Evolutionary conservation across 1,140 invertebrate genomes (phyloP).

Genomic region (Drosophila subobscura): DNA sequence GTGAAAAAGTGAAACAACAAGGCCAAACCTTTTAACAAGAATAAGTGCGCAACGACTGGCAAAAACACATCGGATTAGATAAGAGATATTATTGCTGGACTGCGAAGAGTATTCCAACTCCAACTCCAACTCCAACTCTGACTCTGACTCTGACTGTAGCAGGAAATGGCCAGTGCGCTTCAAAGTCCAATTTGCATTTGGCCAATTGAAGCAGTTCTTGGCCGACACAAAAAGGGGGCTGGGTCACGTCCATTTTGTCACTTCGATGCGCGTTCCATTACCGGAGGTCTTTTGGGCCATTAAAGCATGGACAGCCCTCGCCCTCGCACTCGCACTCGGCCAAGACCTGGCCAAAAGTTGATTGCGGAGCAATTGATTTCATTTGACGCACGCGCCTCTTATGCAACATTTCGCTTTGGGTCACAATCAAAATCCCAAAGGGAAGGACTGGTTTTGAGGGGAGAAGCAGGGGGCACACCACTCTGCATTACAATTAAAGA

Average conservation of each 20-base stretch:
- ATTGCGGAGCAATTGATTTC: constrained; percentile 61
- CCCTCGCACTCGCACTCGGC: constrained; percentile 4
- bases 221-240: constrained; percentile 6
- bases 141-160: no score
- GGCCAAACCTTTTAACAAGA: constrained; percentile 76
- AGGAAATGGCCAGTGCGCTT: no score
- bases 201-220: constrained; percentile 8
- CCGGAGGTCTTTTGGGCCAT: constrained; percentile 51
- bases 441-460: constrained; percentile 1
- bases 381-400: constrained; percentile 67
- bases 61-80: constrained; percentile 25
- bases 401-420: constrained; percentile 52
- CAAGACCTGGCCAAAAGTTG: constrained; percentile 21
- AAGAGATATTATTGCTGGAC: constrained; percentile 7
- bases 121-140: not conserved
- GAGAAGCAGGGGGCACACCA: not conserved
- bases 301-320: constrained; percentile 14
- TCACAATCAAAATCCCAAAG: constrained; percentile 36
- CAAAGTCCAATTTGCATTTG: constrained; percentile 1
- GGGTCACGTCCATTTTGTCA: constrained; percentile 28
- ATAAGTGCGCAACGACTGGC: constrained; percentile 54
- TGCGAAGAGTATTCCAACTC: not conserved
- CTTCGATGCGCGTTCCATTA: not conserved
- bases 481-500: constrained; percentile 33
- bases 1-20: constrained; percentile 39